These are phyloP conservation scores for Geococcyx californianus DNA, from an alignment of 2,113 vertebrate genomes.

Conservation along the genomic window DNA sequence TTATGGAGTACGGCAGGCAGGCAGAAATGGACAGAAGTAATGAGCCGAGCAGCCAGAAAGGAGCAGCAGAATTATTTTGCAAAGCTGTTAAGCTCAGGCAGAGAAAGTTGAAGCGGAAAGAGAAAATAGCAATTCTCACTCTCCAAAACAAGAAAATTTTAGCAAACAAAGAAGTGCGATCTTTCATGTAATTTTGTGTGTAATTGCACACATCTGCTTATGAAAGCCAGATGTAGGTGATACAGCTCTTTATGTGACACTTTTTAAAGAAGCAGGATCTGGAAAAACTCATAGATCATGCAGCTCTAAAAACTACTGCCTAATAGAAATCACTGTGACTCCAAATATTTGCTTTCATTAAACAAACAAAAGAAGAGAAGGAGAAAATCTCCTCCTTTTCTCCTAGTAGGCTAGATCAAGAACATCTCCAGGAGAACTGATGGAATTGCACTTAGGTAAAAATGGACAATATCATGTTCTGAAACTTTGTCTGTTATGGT, in stretches of 20 bases:
- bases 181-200: not conserved
- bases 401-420: not conserved
- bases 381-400: not conserved
- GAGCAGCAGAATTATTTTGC: not conserved
- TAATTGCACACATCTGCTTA: not conserved
- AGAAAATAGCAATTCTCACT: not conserved
- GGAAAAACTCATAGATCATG: not conserved
- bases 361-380: not conserved
- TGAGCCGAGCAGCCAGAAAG: not conserved
- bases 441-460: not conserved
- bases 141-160: not conserved
- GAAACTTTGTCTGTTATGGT: not conserved
- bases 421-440: not conserved
- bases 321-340: not conserved
- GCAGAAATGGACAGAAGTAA: not conserved
- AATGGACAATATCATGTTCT: not conserved
- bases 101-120: not conserved
- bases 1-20: not conserved
- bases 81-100: not conserved
- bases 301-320: not conserved
- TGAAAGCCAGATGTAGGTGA: not conserved
- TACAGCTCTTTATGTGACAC: not conserved
- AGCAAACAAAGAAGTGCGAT: not conserved
- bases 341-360: not conserved
- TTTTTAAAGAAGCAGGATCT: not conserved